phyloP scores from a whole-genome alignment of 2,797 vertebrate species.

The Anguilla megastoma region DNA sequence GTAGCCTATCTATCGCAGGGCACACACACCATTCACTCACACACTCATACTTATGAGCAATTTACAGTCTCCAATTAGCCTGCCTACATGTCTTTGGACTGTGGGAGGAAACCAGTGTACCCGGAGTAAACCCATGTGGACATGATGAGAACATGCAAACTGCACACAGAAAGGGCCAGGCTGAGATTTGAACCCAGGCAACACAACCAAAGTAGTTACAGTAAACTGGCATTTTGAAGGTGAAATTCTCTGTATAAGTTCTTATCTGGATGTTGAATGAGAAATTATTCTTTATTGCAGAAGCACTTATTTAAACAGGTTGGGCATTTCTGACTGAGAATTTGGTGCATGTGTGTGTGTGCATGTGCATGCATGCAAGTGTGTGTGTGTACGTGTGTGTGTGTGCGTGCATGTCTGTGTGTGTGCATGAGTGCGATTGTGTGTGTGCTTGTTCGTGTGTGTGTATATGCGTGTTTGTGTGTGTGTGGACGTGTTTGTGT shows the following conservation, averaged over 20 bases:
- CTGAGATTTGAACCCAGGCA: too few relatives aligned
- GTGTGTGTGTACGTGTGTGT: neutral
- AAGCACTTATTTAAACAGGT: neutral
- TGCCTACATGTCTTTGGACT: too few relatives aligned
- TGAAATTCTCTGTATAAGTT: neutral
- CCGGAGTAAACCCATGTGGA: too few relatives aligned
- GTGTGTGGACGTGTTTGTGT: neutral
- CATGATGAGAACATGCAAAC: too few relatives aligned
- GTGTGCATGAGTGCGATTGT: neutral
- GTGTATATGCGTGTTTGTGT: neutral
- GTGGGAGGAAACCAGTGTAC: too few relatives aligned
- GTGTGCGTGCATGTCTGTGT: neutral
- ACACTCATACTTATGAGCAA: too few relatives aligned
- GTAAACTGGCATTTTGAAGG: neutral
- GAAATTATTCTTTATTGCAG: neutral
- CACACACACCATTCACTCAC: too few relatives aligned
- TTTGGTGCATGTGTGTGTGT: too few relatives aligned
- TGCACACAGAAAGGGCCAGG: too few relatives aligned
- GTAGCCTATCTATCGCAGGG: too few relatives aligned
- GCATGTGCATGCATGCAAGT: neutral
- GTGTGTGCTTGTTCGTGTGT: neutral
- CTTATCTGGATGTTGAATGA: neutral
- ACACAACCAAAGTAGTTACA: neutral
- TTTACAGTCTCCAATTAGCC: too few relatives aligned
- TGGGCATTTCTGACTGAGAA: neutral